Evolutionary conservation across 2,888 invertebrate species (phyloP).

Genomic region (Drosophila crucigera): DNA sequence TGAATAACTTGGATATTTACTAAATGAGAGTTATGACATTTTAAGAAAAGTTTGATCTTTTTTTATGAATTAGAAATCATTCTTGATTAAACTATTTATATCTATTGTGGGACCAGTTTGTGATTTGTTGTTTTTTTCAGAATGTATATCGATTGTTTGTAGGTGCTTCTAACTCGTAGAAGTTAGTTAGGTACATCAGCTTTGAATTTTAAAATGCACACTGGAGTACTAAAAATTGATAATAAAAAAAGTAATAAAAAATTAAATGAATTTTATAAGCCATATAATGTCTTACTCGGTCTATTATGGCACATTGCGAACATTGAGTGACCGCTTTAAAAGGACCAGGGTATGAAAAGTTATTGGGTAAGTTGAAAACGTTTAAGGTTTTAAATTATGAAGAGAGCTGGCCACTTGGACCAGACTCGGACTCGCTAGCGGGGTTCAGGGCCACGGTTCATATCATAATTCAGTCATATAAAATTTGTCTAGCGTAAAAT

Average conservation of each 20-base stretch:
- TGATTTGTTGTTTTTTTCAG: not conserved
- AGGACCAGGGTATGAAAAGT: slow-evolving; percentile 1
- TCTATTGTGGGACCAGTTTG: not conserved
- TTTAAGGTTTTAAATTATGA: slow-evolving; percentile 63
- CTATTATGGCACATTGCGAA: not conserved
- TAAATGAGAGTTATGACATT: not conserved
- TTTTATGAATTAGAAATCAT: not conserved
- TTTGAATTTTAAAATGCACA: not conserved
- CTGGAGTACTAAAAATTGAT: not conserved
- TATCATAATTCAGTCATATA: slow-evolving; percentile 83
- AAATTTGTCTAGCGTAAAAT: slow-evolving; percentile 84
- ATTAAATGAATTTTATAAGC: not conserved
- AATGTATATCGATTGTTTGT: not conserved
- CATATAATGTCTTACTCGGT: not conserved
- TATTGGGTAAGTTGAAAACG: slow-evolving; percentile 31
- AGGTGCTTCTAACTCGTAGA: not conserved
- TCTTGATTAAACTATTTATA: not conserved
- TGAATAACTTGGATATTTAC: not conserved
- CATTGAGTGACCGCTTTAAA: not conserved
- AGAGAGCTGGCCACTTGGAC: slow-evolving; percentile 27
- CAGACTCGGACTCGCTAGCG: slow-evolving; percentile 3
- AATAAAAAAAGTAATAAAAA: not conserved
- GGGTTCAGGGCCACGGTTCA: slow-evolving; percentile 61
- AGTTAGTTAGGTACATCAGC: not conserved
- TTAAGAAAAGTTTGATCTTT: not conserved